These are phyloP conservation scores for Napeogenes sylphis DNA, from an alignment of 2,888 invertebrate genomes.

Conservation along the genomic window DNA sequence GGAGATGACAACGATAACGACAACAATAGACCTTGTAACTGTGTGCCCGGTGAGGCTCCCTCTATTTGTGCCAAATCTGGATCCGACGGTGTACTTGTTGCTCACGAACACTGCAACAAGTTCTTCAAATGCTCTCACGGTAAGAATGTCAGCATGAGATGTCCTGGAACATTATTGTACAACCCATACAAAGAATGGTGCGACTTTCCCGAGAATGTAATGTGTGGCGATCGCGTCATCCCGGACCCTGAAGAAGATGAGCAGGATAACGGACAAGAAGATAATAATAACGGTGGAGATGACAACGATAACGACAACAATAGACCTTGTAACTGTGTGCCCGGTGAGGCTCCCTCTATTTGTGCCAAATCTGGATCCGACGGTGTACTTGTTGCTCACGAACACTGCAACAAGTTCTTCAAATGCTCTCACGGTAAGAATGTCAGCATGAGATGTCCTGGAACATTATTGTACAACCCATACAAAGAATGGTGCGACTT, in stretches of 20 bases:
- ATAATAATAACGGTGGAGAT: conserved; percentile 6
- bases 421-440: conserved; percentile 35
- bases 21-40: conserved; percentile 32
- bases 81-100: conserved; percentile 32
- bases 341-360: conserved; percentile 28
- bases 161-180: conserved; percentile 37
- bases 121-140: conserved; percentile 44
- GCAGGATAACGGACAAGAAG: conserved; percentile 8
- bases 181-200: conserved; percentile 39
- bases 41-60: conserved; percentile 3
- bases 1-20: conserved; percentile 10
- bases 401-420: conserved; percentile 44
- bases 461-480: conserved; percentile 38
- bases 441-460: conserved; percentile 33
- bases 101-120: conserved; percentile 40
- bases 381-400: conserved; percentile 40
- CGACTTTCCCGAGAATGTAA: conserved; percentile 42
- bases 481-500: conserved; percentile 38
- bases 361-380: conserved; percentile 37
- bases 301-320: conserved; percentile 13
- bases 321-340: conserved; percentile 23
- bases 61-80: conserved; percentile 36
- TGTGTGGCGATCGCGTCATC: conserved; percentile 37
- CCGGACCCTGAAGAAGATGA: conserved; percentile 17
- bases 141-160: conserved; percentile 34